Evolutionary conservation across 1,140 invertebrate genomes (phyloP).

Genomic region (Andricus grossulariae): DNA sequence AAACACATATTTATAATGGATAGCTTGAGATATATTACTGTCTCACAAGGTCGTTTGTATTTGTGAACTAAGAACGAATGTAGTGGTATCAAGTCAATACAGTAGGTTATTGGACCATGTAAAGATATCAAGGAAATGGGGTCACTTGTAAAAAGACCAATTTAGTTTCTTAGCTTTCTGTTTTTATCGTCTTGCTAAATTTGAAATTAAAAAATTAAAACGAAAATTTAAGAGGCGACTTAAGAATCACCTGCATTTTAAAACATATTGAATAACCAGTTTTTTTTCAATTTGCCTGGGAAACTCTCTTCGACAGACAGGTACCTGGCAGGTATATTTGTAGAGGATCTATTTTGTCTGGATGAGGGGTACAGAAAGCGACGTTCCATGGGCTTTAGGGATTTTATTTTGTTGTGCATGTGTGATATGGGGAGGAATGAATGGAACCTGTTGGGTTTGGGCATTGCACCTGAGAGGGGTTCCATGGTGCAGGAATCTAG

Average conservation of each 20-base stretch:
- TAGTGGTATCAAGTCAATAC: too few species aligned
- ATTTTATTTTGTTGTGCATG: background rate
- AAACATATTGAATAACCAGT: too few species aligned
- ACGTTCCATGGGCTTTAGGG: background rate
- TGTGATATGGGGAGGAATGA: conserved; percentile 22
- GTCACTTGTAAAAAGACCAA: too few species aligned
- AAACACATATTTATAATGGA: background rate
- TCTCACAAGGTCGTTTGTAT: background rate
- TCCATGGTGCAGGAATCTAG: conserved; percentile 22
- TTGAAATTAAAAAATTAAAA: background rate
- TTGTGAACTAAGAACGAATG: too few species aligned
- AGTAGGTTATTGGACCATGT: too few species aligned
- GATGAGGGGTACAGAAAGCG: background rate
- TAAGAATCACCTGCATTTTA: too few species aligned
- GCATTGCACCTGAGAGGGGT: conserved; percentile 16
- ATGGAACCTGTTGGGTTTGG: conserved; percentile 31
- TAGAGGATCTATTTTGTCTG: conserved; percentile 3
- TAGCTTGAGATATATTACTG: background rate
- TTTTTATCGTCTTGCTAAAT: too few species aligned
- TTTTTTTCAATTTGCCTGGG: conserved; percentile 18
- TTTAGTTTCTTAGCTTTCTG: too few species aligned
- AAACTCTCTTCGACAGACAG: background rate
- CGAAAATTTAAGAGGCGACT: background rate
- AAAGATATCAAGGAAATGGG: too few species aligned
- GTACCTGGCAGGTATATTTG: conserved; percentile 32